Conservation (phyloP, 2,113 vertebrate species). For the Euleptes europaea region DNA sequence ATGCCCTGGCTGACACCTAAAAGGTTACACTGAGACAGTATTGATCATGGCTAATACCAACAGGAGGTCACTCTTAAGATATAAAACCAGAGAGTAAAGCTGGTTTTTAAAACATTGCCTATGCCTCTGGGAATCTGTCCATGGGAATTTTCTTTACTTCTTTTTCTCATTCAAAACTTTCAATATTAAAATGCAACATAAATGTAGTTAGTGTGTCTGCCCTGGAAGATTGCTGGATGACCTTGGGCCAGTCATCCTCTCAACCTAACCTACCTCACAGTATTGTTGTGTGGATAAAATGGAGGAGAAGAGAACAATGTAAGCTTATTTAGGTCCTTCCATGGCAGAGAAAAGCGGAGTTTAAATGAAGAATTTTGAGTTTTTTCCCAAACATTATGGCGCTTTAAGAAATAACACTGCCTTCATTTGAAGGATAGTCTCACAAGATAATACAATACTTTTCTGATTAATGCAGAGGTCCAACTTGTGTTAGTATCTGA, state of each 20-base stretch:
- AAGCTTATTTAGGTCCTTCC: no score
- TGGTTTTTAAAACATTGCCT: neutral
- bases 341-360: no score
- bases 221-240: no score
- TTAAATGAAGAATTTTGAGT: no score
- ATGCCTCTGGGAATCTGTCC: neutral
- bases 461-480: neutral
- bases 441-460: neutral
- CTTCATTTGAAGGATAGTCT: neutral
- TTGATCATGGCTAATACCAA: neutral
- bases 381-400: neutral
- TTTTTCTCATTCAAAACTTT: neutral
- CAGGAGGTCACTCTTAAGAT: neutral
- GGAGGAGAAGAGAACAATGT: no score
- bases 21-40: neutral
- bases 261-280: no score
- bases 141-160: neutral
- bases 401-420: neutral
- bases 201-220: neutral
- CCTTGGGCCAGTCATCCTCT: no score
- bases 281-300: no score
- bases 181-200: no score
- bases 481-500: neutral
- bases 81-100: neutral
- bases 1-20: no score